Conservation (phyloP, 2,113 vertebrate species). For the Telmatochromis brachygnathus region DNA sequence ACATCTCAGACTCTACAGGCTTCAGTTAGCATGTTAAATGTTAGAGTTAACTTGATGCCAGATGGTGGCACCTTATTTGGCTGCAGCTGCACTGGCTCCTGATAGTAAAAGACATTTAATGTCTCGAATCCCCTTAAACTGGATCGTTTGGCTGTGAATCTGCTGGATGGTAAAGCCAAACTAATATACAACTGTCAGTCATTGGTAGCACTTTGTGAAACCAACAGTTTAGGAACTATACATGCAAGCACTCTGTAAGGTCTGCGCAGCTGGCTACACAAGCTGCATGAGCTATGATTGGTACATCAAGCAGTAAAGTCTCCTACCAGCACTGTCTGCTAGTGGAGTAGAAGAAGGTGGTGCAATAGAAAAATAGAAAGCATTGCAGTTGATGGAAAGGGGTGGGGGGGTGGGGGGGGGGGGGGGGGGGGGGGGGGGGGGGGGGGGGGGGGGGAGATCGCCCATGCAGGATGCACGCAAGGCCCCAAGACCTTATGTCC, state of each 20-base stretch:
- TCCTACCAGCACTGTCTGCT: background rate
- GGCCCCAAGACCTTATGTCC: background rate
- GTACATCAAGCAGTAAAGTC: background rate
- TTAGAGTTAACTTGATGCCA: background rate
- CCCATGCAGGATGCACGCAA: background rate
- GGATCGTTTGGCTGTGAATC: background rate
- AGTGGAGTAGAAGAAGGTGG: background rate
- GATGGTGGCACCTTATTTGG: background rate
- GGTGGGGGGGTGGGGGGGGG: no score
- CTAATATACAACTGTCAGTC: background rate
- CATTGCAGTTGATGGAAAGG: background rate
- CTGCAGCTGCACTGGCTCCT: background rate
- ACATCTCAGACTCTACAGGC: background rate
- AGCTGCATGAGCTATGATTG: background rate
- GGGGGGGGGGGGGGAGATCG: no score
- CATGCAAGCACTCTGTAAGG: background rate
- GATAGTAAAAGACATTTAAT: background rate
- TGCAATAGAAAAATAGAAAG: background rate
- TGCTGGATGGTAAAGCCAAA: background rate
- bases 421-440: rapidly evolving
- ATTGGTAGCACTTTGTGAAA: background rate
- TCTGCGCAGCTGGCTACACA: background rate
- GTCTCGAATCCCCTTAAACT: background rate
- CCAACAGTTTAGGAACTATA: background rate
- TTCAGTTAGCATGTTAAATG: background rate